Conservation (phyloP, 2,113 vertebrate species). For the Galemys pyrenaicus region DNA sequence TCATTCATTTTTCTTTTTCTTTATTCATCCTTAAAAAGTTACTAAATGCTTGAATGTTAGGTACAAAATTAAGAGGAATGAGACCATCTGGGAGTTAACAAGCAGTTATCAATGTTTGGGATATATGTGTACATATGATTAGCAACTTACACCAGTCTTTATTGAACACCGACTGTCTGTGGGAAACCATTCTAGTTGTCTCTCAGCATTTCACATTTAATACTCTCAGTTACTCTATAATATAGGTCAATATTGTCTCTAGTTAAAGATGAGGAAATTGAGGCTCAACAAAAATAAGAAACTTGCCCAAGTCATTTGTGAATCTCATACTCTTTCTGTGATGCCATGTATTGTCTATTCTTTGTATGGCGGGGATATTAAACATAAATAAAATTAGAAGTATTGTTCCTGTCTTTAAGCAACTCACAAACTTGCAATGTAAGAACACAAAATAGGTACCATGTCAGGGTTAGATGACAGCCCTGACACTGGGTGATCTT, state of each 20-base stretch:
- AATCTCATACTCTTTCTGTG: background rate
- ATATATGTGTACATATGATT: background rate
- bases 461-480: background rate
- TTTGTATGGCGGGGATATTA: background rate
- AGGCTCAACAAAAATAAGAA: background rate
- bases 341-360: background rate
- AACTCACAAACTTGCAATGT: background rate
- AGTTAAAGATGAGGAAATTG: slow-evolving; percentile 5
- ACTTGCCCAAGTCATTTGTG: background rate
- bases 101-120: background rate
- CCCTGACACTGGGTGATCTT: rapidly evolving
- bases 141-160: background rate
- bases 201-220: background rate
- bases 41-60: background rate
- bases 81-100: background rate
- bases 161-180: background rate
- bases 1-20: too few species aligned
- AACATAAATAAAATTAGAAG: background rate
- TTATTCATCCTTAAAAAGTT: too few species aligned
- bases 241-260: background rate
- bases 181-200: background rate
- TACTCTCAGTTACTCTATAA: background rate
- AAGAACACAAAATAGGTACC: background rate
- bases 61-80: background rate
- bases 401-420: background rate